These are phyloP conservation scores for Nesoenas mayeri DNA, from an alignment of 2,113 vertebrate species.

Conservation along the genomic window DNA sequence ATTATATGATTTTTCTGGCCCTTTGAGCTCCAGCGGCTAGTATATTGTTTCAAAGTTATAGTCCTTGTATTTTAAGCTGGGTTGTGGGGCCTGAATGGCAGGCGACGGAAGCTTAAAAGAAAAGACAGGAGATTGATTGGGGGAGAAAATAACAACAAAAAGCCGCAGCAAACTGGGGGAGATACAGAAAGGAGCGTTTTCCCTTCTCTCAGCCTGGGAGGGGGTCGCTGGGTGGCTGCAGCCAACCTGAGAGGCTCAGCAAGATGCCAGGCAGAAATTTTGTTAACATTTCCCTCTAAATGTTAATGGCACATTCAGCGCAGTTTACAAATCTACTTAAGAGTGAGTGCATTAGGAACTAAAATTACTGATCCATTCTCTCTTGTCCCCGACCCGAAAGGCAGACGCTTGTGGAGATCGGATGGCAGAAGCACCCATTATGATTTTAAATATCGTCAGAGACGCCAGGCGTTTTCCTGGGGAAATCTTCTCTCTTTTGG, in stretches of 20 bases:
- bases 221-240: conserved; percentile 42
- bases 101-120: conserved; percentile 61
- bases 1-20: conserved; percentile 75
- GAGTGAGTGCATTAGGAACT: conserved; percentile 76
- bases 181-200: conserved; percentile 11
- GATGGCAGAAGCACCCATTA: conserved; percentile 73
- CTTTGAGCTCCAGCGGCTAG: conserved; percentile 66
- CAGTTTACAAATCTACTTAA: conserved; percentile 79
- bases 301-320: conserved; percentile 75
- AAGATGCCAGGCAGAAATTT: conserved; percentile 70
- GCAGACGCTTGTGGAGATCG: conserved; percentile 63
- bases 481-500: conserved; percentile 50
- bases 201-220: conserved; percentile 1
- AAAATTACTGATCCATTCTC: conserved; percentile 74
- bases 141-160: conserved; percentile 55
- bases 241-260: conserved; percentile 46
- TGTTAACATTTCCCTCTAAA: conserved; percentile 77
- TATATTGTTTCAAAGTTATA: conserved; percentile 72
- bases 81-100: conserved; percentile 59
- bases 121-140: conserved; percentile 57
- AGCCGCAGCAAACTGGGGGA: neutral
- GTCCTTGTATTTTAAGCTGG: conserved; percentile 62
- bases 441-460: conserved; percentile 71
- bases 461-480: conserved; percentile 64
- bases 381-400: conserved; percentile 63